phyloP scores from a whole-genome alignment of 2,113 vertebrate species.

The Madoqua kirkii region DNA sequence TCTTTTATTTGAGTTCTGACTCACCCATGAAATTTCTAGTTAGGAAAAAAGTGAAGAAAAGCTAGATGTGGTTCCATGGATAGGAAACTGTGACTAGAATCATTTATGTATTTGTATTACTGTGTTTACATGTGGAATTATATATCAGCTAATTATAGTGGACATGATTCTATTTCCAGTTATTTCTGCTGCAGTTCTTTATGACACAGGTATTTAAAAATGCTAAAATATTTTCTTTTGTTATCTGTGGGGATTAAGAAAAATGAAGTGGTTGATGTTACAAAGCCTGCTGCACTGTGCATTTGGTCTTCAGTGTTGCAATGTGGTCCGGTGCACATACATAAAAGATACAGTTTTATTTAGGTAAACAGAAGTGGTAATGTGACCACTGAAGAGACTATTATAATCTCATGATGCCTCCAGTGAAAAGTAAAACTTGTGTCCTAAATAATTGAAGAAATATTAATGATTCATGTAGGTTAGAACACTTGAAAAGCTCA shows the following conservation, averaged over 20 bases:
- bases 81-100: constrained; percentile 11
- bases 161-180: background rate
- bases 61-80: background rate
- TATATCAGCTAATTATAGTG: background rate
- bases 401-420: background rate
- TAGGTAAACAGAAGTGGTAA: background rate
- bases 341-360: background rate
- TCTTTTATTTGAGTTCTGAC: constrained; percentile 42
- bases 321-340: background rate
- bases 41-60: constrained; percentile 7
- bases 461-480: constrained; percentile 54
- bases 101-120: background rate
- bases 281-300: background rate
- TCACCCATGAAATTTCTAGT: constrained; percentile 23
- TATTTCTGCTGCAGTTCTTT: background rate
- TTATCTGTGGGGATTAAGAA: background rate
- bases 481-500: constrained; percentile 39
- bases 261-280: background rate
- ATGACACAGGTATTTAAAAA: background rate
- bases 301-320: background rate
- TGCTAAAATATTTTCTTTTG: background rate
- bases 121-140: constrained; percentile 7
- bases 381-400: background rate
- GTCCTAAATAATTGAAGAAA: constrained; percentile 47
- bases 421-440: constrained; percentile 5